Evolutionary conservation across 2,113 vertebrate species (phyloP).

Genomic region (Ciconia boyciana): DNA sequence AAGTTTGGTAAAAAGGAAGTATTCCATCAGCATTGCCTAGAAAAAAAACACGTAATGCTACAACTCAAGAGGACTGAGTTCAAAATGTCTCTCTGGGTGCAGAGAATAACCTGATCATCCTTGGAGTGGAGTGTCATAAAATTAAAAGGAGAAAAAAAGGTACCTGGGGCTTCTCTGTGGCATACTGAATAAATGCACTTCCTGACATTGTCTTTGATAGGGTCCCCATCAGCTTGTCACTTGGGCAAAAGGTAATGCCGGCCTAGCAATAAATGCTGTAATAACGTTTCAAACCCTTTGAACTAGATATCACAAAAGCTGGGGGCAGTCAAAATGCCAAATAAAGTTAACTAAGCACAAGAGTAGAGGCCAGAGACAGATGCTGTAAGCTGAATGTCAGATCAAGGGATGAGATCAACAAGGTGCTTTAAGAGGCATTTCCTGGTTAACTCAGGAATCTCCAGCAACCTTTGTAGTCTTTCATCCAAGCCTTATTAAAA

Average conservation of each 20-base stretch:
- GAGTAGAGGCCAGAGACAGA: not conserved
- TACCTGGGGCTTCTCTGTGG: not conserved
- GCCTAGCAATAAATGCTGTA: not conserved
- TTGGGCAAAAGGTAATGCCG: not conserved
- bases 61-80: not conserved
- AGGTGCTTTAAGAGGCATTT: conserved; percentile 21
- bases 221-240: not conserved
- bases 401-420: not conserved
- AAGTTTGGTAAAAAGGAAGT: not conserved
- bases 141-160: not conserved
- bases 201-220: not conserved
- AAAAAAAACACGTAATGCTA: not conserved
- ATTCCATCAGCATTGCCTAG: not conserved
- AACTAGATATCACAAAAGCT: conserved; percentile 22
- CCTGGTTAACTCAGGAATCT: not conserved
- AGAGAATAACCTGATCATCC: not conserved
- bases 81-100: not conserved
- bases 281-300: not conserved
- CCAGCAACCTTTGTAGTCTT: not conserved
- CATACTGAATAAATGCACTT: not conserved
- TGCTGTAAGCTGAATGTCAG: not conserved
- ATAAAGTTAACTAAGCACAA: conserved; percentile 14
- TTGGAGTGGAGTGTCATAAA: not conserved
- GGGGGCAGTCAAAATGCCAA: conserved; percentile 5
- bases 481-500: not conserved